Conservation (phyloP, 2,797 vertebrate genomes). For the Sebastes nivosus region DNA sequence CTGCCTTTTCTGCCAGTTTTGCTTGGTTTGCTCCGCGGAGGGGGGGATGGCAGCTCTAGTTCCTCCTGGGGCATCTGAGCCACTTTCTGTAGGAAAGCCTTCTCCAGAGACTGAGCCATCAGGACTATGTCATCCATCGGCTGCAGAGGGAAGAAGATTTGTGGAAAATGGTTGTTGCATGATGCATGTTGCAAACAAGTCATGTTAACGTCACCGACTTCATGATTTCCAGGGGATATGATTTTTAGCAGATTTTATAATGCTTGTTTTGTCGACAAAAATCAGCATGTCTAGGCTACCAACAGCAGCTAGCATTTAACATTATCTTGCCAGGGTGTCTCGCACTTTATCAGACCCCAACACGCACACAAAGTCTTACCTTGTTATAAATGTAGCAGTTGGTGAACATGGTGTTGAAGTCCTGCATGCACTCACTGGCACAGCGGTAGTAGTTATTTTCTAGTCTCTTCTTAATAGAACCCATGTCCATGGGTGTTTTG, state of each 20-base stretch:
- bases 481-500: constrained; percentile 97
- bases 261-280: too few relatives aligned
- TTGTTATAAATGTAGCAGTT: constrained; percentile 99
- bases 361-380: constrained; percentile 67
- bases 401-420: constrained; percentile 99
- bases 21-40: constrained; percentile 85
- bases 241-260: neutral
- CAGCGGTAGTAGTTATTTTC: constrained; percentile 93
- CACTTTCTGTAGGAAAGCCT: constrained; percentile 94
- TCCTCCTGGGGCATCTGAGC: constrained; percentile 96
- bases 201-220: neutral
- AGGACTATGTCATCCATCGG: constrained; percentile 94
- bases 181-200: neutral
- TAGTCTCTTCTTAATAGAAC: constrained; percentile 91
- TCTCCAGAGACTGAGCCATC: constrained; percentile 96
- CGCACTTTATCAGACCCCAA: neutral
- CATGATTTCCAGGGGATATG: neutral
- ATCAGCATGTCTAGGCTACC: neutral
- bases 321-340: neutral
- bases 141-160: constrained; percentile 58
- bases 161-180: neutral
- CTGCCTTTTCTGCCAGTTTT: constrained; percentile 86
- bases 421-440: constrained; percentile 94
- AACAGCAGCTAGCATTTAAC: neutral
- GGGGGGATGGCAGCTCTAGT: constrained; percentile 86